Conservation (phyloP, 2,888 invertebrate species). For the Pseudoips prasinana region DNA sequence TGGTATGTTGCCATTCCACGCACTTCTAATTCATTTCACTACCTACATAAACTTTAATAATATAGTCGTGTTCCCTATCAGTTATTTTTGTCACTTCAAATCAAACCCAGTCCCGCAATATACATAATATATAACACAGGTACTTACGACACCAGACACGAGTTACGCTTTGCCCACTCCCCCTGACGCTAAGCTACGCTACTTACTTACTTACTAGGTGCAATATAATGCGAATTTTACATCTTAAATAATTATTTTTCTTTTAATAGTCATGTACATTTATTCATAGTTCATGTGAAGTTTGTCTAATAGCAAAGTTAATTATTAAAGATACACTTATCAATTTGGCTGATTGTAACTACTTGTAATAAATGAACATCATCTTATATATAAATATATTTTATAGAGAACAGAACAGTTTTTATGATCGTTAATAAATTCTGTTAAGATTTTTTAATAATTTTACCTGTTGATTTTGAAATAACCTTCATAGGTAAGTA, state of each 20-base stretch:
- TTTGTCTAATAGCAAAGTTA: slow-evolving; percentile 39
- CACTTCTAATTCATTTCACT: too few relatives aligned
- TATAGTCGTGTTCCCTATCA: too few relatives aligned
- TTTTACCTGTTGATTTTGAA: background rate
- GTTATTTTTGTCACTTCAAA: too few relatives aligned
- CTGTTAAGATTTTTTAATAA: slow-evolving; percentile 1
- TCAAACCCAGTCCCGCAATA: too few relatives aligned
- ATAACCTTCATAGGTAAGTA: too few relatives aligned
- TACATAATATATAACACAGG: too few relatives aligned
- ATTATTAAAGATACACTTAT: slow-evolving; percentile 31
- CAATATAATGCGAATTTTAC: slow-evolving; percentile 69
- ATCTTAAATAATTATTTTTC: slow-evolving; percentile 45
- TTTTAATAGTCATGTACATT: slow-evolving; percentile 52
- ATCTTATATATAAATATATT: slow-evolving; percentile 10
- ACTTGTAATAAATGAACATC: slow-evolving; percentile 30
- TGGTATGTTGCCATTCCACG: background rate
- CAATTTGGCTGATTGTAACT: slow-evolving; percentile 39
- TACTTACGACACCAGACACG: too few relatives aligned
- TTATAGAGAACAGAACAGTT: slow-evolving; percentile 7
- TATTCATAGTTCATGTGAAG: slow-evolving; percentile 43
- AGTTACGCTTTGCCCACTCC: slow-evolving; percentile 46
- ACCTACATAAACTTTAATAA: too few relatives aligned
- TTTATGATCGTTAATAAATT: slow-evolving; percentile 7
- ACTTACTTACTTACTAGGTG: slow-evolving; percentile 71
- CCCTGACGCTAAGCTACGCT: slow-evolving; percentile 57